These are phyloP conservation scores for Priocnemis perturbator DNA, from an alignment of 2,888 invertebrate species.

Conservation along the genomic window DNA sequence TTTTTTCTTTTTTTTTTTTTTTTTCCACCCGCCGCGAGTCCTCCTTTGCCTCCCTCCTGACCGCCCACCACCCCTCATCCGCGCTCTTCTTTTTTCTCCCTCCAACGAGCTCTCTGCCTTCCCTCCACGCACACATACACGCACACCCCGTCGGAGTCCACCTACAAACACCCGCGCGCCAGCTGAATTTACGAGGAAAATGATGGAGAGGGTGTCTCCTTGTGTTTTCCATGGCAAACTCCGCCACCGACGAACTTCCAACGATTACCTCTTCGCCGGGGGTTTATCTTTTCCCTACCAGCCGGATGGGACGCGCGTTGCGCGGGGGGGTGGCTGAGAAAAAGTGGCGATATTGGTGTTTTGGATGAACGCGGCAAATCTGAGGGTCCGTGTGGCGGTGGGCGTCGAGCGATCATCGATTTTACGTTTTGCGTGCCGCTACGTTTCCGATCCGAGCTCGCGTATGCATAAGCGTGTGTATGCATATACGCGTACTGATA, in stretches of 20 bases:
- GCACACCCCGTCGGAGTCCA: neutral
- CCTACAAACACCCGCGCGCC: neutral
- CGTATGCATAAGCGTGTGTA: too few relatives aligned
- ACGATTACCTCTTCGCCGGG: conserved; percentile 24
- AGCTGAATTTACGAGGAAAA: conserved; percentile 60
- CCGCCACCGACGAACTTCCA: conserved; percentile 24
- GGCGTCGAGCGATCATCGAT: too few relatives aligned
- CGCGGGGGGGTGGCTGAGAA: too few relatives aligned
- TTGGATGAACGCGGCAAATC: too few relatives aligned
- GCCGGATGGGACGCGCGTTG: neutral
- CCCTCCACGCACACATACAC: neutral
- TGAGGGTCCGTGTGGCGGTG: too few relatives aligned
- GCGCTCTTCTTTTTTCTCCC: conserved; percentile 21
- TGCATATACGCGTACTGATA: too few relatives aligned
- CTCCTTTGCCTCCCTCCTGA: conserved; percentile 36
- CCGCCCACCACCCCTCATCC: too few relatives aligned
- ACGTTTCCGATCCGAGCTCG: too few relatives aligned
- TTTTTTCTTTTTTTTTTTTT: too few relatives aligned
- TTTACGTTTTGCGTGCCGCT: too few relatives aligned
- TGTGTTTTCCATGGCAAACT: conserved; percentile 43
- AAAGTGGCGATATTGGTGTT: too few relatives aligned
- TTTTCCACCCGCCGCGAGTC: conserved; percentile 24
- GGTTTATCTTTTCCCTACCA: conserved; percentile 28
- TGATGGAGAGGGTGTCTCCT: conserved; percentile 59
- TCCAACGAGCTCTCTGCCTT: neutral